Evolutionary conservation across 1,140 invertebrate genomes (phyloP), one percentile per base, ranked within the genome.

Genomic region (Leptopilina boulardi): DNA sequence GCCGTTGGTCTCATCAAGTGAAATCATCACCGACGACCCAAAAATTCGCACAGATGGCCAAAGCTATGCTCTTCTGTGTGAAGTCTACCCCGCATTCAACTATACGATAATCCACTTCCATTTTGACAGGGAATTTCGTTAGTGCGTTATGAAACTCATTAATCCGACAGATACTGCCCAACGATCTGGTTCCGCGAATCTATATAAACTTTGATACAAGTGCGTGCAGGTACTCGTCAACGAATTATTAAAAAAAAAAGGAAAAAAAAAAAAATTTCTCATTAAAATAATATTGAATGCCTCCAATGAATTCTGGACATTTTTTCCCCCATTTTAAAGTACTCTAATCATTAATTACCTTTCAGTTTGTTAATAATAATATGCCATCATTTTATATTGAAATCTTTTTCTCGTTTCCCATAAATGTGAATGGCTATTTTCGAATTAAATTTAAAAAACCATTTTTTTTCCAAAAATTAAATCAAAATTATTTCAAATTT

Each of bases 111-210:
- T 88, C 85, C 83, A 87, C 84, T 89, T 88, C 85, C 83, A 83
- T 84, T 88, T 89, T 85, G 84, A 86, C 86, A 81, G 82, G 72
- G 82, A 90, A 89, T 88, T 86, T 88, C 86, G 87, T 89, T 88
- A 88, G 80, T 84, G 78, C 82, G 85, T 87, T 89, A 87, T 89
- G 86, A 86, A 90, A 89, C 86, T 90, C 87, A 84, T 88, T 88
- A 88, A 88, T 86, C 83, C 83, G 80, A 77, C 84, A 81, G 83
- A 86, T 82, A 86, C 83, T 86, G 86, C 85, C 83, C 84, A 86
- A 85, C 85, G 85, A 88, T 66, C 59, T 30, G 23, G 23, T 66
- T 3, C 59, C 23, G n/a, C 59, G 26, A n/a, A n/a, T n/a, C 59
- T 8, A 38, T 0, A 38, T 51, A 66, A 66, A 66, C 59, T 66